These are phyloP conservation scores for Biston betularia DNA, from an alignment of 2,888 invertebrate genomes.

Conservation along the genomic window DNA sequence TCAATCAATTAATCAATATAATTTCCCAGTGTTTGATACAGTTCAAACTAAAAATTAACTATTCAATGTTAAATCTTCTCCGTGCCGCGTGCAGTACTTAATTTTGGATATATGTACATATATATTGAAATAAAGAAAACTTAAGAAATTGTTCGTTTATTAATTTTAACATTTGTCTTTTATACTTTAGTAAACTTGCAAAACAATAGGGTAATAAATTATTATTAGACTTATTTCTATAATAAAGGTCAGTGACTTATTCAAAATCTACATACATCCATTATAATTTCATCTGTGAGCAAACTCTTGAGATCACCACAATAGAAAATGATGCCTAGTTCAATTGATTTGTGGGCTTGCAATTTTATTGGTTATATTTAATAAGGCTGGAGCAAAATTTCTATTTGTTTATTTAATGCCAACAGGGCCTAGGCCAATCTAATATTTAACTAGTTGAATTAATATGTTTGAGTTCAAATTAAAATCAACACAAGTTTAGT, in stretches of 20 bases:
- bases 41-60: constrained; percentile 18
- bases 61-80: constrained; percentile 3
- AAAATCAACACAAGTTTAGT: no score
- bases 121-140: constrained; percentile 9
- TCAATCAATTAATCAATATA: constrained; percentile 13
- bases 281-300: not conserved
- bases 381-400: no score
- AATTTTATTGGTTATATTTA: no score
- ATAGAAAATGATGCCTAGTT: not conserved
- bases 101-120: no score
- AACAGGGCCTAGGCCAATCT: no score
- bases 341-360: no score
- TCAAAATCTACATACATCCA: not conserved
- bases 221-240: not conserved
- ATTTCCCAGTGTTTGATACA: constrained; percentile 21
- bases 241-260: not conserved
- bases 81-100: not conserved
- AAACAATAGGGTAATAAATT: constrained; percentile 5
- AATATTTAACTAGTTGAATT: no score
- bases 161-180: constrained; percentile 6
- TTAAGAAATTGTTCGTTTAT: constrained; percentile 12
- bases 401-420: no score
- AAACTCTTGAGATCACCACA: constrained; percentile 13
- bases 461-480: no score
- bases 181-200: not conserved